These are phyloP conservation scores for Acropora tenuis DNA, from an alignment of 64 coral and sea anemone species.

Conservation along the genomic window DNA sequence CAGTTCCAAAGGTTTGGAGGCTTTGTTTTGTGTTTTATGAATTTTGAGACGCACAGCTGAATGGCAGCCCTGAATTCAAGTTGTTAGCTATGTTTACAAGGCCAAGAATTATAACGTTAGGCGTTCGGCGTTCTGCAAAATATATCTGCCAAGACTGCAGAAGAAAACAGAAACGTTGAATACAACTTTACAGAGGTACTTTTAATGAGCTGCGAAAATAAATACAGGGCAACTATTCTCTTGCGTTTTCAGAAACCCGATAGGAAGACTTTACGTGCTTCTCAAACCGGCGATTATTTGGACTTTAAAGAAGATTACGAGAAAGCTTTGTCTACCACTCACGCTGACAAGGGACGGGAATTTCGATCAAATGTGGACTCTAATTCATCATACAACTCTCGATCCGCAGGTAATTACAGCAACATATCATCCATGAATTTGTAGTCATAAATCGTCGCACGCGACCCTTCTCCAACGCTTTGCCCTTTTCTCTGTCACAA, in stretches of 20 bases:
- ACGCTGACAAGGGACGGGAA: background rate
- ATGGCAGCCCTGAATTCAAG: background rate
- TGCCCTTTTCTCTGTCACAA: background rate
- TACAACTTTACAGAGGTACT: background rate
- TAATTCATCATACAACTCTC: background rate
- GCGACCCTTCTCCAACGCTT: too few relatives aligned
- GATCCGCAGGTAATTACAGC: slow-evolving; percentile 14
- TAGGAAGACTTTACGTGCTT: slow-evolving; percentile 50
- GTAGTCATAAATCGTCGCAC: too few relatives aligned
- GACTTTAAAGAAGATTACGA: slow-evolving; percentile 71
- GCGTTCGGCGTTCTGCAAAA: too few relatives aligned
- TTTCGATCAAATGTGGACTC: slow-evolving; percentile 5
- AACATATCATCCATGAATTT: too few relatives aligned
- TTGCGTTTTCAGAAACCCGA: slow-evolving; percentile 42
- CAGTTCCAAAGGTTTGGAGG: slow-evolving; percentile 75
- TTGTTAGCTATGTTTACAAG: too few relatives aligned
- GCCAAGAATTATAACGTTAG: too few relatives aligned
- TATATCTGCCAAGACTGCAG: too few relatives aligned
- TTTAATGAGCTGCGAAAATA: background rate
- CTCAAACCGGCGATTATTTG: slow-evolving; percentile 61
- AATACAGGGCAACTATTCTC: background rate
- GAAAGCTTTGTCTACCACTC: slow-evolving; percentile 15
- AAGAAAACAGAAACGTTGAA: too few relatives aligned
- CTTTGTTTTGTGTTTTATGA: background rate
- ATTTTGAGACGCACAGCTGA: background rate